A percentile compares a stretch with the other conserved stretches of the same genome.
Conservation (phyloP, 2,113 vertebrate species). For the Ornithorhynchus anatinus region DNA sequence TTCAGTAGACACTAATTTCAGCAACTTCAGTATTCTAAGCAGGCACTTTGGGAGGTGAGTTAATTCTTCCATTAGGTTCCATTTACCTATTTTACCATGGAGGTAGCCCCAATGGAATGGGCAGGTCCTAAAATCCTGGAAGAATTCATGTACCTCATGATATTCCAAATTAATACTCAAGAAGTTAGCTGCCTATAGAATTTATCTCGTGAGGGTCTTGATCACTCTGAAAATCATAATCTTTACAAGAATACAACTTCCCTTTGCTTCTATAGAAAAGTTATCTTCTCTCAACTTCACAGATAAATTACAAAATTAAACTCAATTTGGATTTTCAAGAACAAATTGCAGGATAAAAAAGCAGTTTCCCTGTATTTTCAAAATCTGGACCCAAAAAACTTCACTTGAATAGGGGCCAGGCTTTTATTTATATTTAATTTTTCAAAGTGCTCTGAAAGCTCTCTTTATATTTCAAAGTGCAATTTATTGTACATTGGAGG, state of each 20-base stretch:
- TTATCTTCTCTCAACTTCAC: no score
- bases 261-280: no score
- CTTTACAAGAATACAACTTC: background rate
- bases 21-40: background rate
- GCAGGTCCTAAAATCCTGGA: background rate
- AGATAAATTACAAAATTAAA: no score
- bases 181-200: background rate
- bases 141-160: background rate
- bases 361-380: no score
- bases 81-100: no score
- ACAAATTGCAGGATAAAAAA: no score
- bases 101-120: no score
- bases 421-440: background rate
- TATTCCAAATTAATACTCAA: background rate
- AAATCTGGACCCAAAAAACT: no score
- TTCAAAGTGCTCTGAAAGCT: background rate
- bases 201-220: background rate
- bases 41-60: background rate
- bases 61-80: slow-evolving; percentile 3
- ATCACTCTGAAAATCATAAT: background rate
- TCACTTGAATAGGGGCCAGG: no score
- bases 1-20: background rate
- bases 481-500: background rate
- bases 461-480: background rate
- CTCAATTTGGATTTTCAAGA: no score